Conservation (phyloP, 2,113 vertebrate species). For the Dromaius novaehollandiae region DNA sequence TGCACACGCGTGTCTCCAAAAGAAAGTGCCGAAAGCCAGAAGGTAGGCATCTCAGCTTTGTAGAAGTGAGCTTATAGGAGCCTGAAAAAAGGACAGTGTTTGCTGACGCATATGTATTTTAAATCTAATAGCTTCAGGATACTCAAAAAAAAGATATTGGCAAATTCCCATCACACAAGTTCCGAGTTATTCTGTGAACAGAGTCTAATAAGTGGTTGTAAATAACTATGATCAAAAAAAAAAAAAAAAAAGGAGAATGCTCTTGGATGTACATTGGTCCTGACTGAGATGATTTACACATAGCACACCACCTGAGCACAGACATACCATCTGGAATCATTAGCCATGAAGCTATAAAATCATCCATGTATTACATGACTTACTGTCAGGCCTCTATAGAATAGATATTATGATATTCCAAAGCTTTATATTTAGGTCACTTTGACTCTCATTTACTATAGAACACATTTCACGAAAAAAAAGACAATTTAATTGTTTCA, state of each 20-base stretch:
- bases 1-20: not conserved
- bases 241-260: not conserved
- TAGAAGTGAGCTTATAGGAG: not conserved
- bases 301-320: not conserved
- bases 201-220: not conserved
- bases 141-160: not conserved
- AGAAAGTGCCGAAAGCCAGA: not conserved
- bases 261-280: slow-evolving; percentile 33
- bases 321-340: slow-evolving; percentile 55
- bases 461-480: slow-evolving; percentile 21
- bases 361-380: slow-evolving; percentile 37
- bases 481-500: not conserved
- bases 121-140: not conserved
- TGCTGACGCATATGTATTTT: not conserved
- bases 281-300: slow-evolving; percentile 48
- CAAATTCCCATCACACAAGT: not conserved
- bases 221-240: slow-evolving; percentile 19
- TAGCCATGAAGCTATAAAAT: slow-evolving; percentile 59
- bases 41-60: not conserved
- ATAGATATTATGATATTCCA: not conserved
- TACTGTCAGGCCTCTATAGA: slow-evolving; percentile 15
- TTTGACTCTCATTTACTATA: slow-evolving; percentile 21
- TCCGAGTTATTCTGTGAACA: slow-evolving; percentile 11
- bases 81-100: not conserved
- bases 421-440: not conserved